Conservation (phyloP, 64 coral and sea anemone species). For the Trachythela sp. region DNA sequence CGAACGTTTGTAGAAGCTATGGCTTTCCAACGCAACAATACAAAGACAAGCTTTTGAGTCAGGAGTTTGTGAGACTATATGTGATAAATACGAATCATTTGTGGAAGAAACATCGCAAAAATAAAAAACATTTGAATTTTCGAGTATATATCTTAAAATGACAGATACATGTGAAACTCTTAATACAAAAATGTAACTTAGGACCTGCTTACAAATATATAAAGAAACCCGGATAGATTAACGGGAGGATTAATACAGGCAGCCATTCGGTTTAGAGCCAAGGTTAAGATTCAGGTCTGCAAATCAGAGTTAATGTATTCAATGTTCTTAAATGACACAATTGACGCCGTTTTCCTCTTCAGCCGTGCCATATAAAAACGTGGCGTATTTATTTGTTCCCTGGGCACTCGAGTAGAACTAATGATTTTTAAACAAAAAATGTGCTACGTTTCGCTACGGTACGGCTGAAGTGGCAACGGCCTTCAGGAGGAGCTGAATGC, state of each 20-base stretch:
- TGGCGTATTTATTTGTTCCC: no score
- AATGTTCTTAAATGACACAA: no score
- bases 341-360: no score
- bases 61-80: neutral
- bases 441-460: no score
- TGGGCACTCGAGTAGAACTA: neutral
- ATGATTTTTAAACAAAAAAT: neutral
- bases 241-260: no score
- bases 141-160: conserved; percentile 14
- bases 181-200: neutral
- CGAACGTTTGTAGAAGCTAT: no score
- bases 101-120: neutral
- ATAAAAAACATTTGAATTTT: conserved; percentile 15
- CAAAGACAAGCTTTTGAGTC: conserved; percentile 1
- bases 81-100: neutral
- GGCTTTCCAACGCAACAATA: no score
- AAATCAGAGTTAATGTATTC: no score
- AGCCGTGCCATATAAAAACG: no score
- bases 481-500: neutral
- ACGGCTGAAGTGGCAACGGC: neutral
- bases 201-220: neutral
- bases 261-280: no score
- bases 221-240: neutral
- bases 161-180: neutral
- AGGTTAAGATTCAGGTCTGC: no score